Evolutionary conservation across 2,797 vertebrate genomes (phyloP), one percentile per base, ranked within the genome.

Genomic region (Anableps anableps): DNA sequence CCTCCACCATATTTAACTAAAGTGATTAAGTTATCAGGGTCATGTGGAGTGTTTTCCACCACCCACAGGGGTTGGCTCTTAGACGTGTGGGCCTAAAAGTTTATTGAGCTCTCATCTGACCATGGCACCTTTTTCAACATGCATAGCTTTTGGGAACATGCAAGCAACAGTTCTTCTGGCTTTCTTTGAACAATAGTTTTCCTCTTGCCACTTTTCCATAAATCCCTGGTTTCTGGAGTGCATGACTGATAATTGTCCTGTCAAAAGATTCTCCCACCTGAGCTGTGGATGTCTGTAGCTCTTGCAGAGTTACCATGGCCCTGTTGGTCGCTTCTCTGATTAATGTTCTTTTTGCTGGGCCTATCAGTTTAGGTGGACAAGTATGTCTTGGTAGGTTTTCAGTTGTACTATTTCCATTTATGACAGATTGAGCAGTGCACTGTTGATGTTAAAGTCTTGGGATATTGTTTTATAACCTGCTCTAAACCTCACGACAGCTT

Each of bases 341-440:
- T 21, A 36, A 36, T 36, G 64, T 1, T 41, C 4, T 23, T 68
- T 38, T 68, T 41, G 64, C 36, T 26, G 21, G 4, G 23, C 1
- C 36, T 38, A 21, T 68, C 36, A 26, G 36, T 23, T 68, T 23
- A 26, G 64, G 19, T 23, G 4, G 34, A 68, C 23, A 13, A 19
- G 26, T 58, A 58, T 41, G 64, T 38, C 64, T 13, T 41, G 64
- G 64, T 68, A 68, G 68, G 41, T 41, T 71, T 71, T 45, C 68
- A 45, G 26, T n/a, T 7, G 41, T 14, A 43, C 41, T 5, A 26
- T 14, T 71, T 71, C 23, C 26, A 71, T 71, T n/a, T 43, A 7
- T n/a, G 55, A 53, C 10, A 53, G 55, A 58, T 29, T 45, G 68
- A n/a, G 68, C 41, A 45, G 5, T 43, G 38, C 38, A 71, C 14